Evolutionary conservation across 1,140 invertebrate genomes (phyloP).

Genomic region (Sitodiplosis mosellana): DNA sequence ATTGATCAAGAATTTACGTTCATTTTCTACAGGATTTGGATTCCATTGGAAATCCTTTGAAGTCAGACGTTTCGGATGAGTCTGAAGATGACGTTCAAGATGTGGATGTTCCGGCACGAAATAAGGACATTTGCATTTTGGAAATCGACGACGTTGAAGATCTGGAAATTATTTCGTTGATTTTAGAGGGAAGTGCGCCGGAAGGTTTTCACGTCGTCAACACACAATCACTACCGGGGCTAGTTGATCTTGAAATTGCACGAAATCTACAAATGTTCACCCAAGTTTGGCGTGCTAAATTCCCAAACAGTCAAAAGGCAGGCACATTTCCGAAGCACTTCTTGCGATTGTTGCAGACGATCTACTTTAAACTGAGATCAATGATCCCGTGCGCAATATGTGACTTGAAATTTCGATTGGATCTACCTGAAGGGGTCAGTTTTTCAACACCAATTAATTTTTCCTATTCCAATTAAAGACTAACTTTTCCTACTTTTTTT

Average conservation of each 20-base stretch:
- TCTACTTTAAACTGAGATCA: constrained; percentile 70
- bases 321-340: constrained; percentile 43
- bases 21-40: not conserved
- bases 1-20: not conserved
- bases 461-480: not conserved
- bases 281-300: constrained; percentile 58
- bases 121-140: constrained; percentile 67
- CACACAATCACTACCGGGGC: constrained; percentile 58
- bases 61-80: constrained; percentile 37
- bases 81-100: constrained; percentile 55
- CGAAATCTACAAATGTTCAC: constrained; percentile 77
- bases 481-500: no score
- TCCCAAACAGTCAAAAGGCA: constrained; percentile 34
- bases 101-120: constrained; percentile 54
- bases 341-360: constrained; percentile 38
- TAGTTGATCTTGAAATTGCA: constrained; percentile 41
- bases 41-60: not conserved
- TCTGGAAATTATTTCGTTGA: constrained; percentile 54
- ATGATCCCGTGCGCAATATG: constrained; percentile 68
- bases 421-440: constrained; percentile 50
- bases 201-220: constrained; percentile 71
- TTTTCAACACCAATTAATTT: no score
- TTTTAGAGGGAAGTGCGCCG: constrained; percentile 60
- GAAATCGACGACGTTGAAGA: constrained; percentile 81
- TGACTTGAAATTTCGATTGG: constrained; percentile 58